These are phyloP conservation scores for Pseudopleuronectes americanus DNA, from an alignment of 2,797 vertebrate genomes.

Conservation along the genomic window DNA sequence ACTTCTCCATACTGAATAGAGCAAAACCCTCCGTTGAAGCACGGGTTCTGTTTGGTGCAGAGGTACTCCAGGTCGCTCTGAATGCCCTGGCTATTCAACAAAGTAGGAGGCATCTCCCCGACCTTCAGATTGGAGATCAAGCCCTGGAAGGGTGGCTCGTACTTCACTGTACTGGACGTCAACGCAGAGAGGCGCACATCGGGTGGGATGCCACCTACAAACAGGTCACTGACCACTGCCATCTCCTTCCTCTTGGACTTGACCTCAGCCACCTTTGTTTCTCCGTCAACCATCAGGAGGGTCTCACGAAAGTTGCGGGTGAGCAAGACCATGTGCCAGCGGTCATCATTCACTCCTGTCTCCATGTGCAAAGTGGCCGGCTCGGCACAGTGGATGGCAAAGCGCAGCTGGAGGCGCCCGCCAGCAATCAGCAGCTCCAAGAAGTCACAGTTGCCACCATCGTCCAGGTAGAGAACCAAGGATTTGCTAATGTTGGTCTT, in stretches of 20 bases:
- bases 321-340: conserved; percentile 94
- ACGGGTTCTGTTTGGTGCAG: conserved; percentile 91
- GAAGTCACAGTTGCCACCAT: conserved; percentile 96
- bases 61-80: conserved; percentile 87
- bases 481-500: conserved; percentile 92
- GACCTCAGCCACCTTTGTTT: conserved; percentile 89
- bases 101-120: conserved; percentile 89
- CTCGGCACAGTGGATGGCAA: conserved; percentile 94
- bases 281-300: conserved; percentile 90
- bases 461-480: conserved; percentile 93
- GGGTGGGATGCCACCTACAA: conserved; percentile 93
- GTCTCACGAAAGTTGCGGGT: conserved; percentile 91
- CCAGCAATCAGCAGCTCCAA: conserved; percentile 90
- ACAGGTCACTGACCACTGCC: conserved; percentile 94
- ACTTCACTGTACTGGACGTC: conserved; percentile 94
- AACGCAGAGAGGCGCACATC: conserved; percentile 93
- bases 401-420: conserved; percentile 90
- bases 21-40: conserved; percentile 91
- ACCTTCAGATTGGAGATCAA: conserved; percentile 93
- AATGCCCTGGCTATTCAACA: conserved; percentile 93
- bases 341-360: conserved; percentile 88
- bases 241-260: conserved; percentile 94
- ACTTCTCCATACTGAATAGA: conserved; percentile 88
- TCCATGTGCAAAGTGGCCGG: conserved; percentile 89
- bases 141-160: conserved; percentile 92